Conservation (phyloP, 2,888 invertebrate genomes). For the Pterobdella sp. region DNA sequence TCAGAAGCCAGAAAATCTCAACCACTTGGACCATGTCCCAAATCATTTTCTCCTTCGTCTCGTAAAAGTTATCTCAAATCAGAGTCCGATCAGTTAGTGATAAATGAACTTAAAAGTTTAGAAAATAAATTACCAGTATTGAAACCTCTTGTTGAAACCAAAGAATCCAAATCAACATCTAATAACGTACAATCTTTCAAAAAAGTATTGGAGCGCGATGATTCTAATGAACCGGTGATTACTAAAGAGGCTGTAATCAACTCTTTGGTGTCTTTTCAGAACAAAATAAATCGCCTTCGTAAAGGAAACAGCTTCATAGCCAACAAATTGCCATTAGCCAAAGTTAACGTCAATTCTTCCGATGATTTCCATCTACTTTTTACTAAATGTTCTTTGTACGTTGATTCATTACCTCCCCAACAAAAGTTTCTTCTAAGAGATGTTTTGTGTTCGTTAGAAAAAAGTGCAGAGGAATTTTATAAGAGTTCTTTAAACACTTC, state of each 20-base stretch:
- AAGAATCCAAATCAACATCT: constrained; percentile 5
- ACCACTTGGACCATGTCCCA: neutral
- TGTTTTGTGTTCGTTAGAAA: constrained; percentile 43
- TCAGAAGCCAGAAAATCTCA: neutral
- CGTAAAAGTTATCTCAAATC: neutral
- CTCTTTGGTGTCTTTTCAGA: neutral
- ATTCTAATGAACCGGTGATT: neutral
- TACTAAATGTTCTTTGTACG: constrained; percentile 65
- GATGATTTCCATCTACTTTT: constrained; percentile 73
- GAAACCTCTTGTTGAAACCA: neutral
- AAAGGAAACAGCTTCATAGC: constrained; percentile 16
- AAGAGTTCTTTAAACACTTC: constrained; percentile 42
- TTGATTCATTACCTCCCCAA: constrained; percentile 75
- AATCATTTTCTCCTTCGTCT: neutral
- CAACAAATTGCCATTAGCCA: neutral
- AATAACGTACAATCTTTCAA: neutral
- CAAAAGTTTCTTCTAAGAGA: constrained; percentile 75
- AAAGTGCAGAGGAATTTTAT: constrained; percentile 40
- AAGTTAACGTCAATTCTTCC: constrained; percentile 65
- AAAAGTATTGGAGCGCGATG: neutral
- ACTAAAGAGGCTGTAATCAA: neutral
- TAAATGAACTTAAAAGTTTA: neutral
- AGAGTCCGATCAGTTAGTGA: neutral
- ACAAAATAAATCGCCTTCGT: neutral
- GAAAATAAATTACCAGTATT: neutral